phyloP scores from a whole-genome alignment of 1,140 invertebrate species.

The Penaeus chinensis region DNA sequence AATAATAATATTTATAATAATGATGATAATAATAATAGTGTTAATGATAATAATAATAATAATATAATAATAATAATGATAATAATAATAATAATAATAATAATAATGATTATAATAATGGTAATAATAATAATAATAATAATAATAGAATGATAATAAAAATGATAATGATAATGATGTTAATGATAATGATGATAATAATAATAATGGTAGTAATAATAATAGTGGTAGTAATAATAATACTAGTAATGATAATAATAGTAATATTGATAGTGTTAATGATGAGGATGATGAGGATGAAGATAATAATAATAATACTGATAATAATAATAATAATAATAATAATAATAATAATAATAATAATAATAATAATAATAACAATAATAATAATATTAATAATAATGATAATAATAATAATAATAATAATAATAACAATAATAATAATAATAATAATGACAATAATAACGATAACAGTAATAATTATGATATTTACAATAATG shows the following conservation, averaged over 20 bases:
- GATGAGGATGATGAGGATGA: neutral
- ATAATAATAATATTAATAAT: slow-evolving; percentile 10
- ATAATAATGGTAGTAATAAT: slow-evolving; percentile 14
- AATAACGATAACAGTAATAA: slow-evolving; percentile 24
- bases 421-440: slow-evolving; percentile 27
- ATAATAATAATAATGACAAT: slow-evolving; percentile 31
- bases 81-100: too few relatives aligned
- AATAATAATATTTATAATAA: too few relatives aligned
- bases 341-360: slow-evolving; percentile 27
- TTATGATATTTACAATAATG: too few relatives aligned
- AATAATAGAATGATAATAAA: too few relatives aligned
- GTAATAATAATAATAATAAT: too few relatives aligned
- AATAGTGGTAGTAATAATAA: too few relatives aligned
- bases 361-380: slow-evolving; percentile 29
- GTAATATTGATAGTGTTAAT: too few relatives aligned
- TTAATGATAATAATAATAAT: too few relatives aligned
- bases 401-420: slow-evolving; percentile 1
- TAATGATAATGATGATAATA: neutral
- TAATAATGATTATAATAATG: too few relatives aligned
- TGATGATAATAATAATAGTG: too few relatives aligned
- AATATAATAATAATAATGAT: too few relatives aligned
- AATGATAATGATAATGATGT: too few relatives aligned
- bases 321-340: slow-evolving; percentile 20
- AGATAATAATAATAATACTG: slow-evolving; percentile 20
- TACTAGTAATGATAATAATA: slow-evolving; percentile 21